A percentile compares a stretch with the other conserved stretches of the same genome.
These are phyloP conservation scores for Aspidiotus rigidus DNA, from an alignment of 2,888 invertebrate genomes.

Conservation along the genomic window DNA sequence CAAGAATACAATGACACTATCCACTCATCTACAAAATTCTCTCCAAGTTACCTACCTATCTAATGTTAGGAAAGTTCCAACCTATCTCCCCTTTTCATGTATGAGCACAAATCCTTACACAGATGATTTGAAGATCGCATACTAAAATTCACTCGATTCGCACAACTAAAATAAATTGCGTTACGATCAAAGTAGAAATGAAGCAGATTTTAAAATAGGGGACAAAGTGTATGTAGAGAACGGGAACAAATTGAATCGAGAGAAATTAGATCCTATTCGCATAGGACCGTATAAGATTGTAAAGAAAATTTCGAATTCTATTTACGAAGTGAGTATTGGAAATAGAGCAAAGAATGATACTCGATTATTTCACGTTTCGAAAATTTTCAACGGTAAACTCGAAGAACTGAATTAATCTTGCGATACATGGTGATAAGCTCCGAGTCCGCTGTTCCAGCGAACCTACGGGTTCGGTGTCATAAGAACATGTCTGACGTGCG, in stretches of 20 bases:
- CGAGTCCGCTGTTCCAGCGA: too few species aligned
- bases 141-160: background rate
- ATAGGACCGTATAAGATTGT: background rate
- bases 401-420: too few species aligned
- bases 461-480: too few species aligned
- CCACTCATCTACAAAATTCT: background rate
- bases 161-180: background rate
- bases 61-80: background rate
- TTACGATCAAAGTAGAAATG: background rate
- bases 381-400: too few species aligned
- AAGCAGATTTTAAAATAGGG: background rate
- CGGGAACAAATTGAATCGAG: background rate
- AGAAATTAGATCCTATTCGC: background rate
- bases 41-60: background rate
- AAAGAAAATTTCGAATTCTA: background rate
- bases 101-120: background rate
- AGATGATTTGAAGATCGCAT: background rate
- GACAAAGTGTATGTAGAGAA: constrained; percentile 2
- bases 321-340: background rate
- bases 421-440: too few species aligned
- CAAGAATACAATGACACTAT: background rate
- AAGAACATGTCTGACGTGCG: too few species aligned
- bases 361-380: too few species aligned
- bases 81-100: background rate
- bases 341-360: background rate